Base-by-base conservation (phyloP, 2,888 invertebrate genomes). In the Pristionchus fissidentatus region DNA sequence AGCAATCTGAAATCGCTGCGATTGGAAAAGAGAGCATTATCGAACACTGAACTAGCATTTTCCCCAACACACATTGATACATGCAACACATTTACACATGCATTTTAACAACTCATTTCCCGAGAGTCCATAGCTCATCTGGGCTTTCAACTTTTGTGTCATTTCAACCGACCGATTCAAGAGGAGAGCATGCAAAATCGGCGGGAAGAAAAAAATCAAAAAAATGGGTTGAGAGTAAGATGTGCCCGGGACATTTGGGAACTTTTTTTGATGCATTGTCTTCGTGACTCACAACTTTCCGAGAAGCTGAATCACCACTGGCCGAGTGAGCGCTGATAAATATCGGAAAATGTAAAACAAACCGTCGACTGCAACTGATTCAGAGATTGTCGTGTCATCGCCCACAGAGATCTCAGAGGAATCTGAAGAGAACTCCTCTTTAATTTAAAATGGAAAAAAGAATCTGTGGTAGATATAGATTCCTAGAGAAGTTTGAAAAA, bases 111-210 rank as follows among this genome's bases (percentile, higher is more conserved):
- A 38, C n/a, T 66, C 29, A 29, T 66, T n/a, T 15, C 38, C 41
- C 41, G 41, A 66, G 38, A 2, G 66, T 32, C n/a, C 38, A 66
- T 10, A 35, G 32, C 19, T 13, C 55, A 22, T 2, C 7, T 38
- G 55, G 10, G 5, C 52, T 19, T 26, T 13, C 38, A 55, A 15
- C 35, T 3, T 13, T 52, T 52, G 32, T 35, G 10, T 26, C 78
- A 78, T 55, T 49, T 55, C 78, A 41, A 78, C 52, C 78, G 78
- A 5, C 32, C 55, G 55, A 78, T 55, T 78, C 55, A 22, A 55
- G 52, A 55, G 55, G 78, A 78, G 75, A 55, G 78, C 78, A 78
- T 78, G 78, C 78, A 78, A 78, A 78, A 55, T 78, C 78, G 55
- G 32, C 1, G 46, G 78, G 78, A 78, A 78, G 78, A 75, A 35